Conservation (phyloP, 2,113 vertebrate species). For the Gallinago media region DNA sequence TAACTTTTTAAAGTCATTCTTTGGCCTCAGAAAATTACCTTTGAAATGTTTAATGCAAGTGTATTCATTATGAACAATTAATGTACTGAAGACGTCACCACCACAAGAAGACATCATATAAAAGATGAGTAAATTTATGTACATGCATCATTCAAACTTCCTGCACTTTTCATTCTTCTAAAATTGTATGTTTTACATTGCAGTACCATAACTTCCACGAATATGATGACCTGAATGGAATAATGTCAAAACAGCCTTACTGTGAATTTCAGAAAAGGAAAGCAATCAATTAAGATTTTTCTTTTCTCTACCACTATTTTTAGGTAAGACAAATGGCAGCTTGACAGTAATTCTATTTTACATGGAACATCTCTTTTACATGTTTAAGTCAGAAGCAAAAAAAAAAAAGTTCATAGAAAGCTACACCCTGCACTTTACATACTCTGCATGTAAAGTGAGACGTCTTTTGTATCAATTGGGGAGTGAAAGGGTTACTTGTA, state of each 20-base stretch:
- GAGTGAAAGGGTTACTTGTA: neutral
- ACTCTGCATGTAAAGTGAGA: neutral
- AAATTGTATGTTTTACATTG: neutral
- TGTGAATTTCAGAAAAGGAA: neutral
- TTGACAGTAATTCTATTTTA: conserved; percentile 20
- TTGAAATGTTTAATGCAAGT: conserved; percentile 65
- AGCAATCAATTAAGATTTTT: neutral
- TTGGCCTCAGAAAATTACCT: conserved; percentile 69
- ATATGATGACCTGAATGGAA: conserved; percentile 14
- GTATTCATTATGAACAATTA: conserved; percentile 74
- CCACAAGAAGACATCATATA: conserved; percentile 41
- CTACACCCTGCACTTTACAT: neutral
- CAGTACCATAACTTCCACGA: conserved; percentile 5
- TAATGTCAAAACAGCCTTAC: conserved; percentile 33
- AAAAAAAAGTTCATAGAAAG: conserved; percentile 18
- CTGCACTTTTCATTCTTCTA: conserved; percentile 28
- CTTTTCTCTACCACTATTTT: neutral
- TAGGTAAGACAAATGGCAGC: conserved; percentile 10
- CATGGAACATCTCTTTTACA: neutral
- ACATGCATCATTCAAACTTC: conserved; percentile 33
- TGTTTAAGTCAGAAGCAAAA: conserved; percentile 34
- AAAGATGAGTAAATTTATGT: conserved; percentile 34
- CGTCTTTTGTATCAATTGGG: neutral
- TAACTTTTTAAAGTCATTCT: conserved; percentile 70
- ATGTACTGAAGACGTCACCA: conserved; percentile 64